phyloP scores from a whole-genome alignment of 2,888 invertebrate species.

The Balanococcus diminutus region DNA sequence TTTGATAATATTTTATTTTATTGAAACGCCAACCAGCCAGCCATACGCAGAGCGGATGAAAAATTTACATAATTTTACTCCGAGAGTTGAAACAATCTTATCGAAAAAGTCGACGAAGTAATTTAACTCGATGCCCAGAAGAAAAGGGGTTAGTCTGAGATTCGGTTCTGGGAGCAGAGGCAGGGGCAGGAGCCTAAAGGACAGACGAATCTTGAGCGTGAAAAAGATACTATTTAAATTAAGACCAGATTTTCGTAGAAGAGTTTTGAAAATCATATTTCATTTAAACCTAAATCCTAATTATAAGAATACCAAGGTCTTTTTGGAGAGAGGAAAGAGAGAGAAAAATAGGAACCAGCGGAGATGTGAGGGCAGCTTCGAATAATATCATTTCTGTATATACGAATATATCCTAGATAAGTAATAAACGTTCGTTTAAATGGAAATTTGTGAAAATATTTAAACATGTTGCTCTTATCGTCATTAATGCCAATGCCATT shows the following conservation, averaged over 20 bases:
- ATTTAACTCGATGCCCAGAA: not conserved
- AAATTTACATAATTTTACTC: constrained; percentile 3
- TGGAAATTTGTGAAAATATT: not conserved
- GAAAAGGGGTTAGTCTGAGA: not conserved
- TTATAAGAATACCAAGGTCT: no score
- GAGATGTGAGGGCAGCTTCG: not conserved
- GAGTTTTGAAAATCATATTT: not conserved
- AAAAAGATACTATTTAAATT: not conserved
- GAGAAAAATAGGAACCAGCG: not conserved
- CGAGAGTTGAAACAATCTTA: constrained; percentile 2
- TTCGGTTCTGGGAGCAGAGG: not conserved
- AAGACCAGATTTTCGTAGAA: not conserved
- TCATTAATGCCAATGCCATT: not conserved
- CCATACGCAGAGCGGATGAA: not conserved
- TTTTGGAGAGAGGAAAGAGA: not conserved
- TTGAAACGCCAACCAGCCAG: not conserved
- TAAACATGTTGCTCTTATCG: not conserved
- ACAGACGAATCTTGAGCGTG: not conserved
- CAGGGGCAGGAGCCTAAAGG: not conserved
- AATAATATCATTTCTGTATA: not conserved
- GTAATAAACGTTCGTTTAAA: not conserved
- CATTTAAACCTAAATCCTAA: not conserved
- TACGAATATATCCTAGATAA: not conserved
- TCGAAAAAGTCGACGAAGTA: not conserved
- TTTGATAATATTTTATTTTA: not conserved